Percentiles rank a stretch among this genome's conserved stretches.
phyloP scores from a whole-genome alignment of 2,113 vertebrate genomes.

The Balaeniceps rex region DNA sequence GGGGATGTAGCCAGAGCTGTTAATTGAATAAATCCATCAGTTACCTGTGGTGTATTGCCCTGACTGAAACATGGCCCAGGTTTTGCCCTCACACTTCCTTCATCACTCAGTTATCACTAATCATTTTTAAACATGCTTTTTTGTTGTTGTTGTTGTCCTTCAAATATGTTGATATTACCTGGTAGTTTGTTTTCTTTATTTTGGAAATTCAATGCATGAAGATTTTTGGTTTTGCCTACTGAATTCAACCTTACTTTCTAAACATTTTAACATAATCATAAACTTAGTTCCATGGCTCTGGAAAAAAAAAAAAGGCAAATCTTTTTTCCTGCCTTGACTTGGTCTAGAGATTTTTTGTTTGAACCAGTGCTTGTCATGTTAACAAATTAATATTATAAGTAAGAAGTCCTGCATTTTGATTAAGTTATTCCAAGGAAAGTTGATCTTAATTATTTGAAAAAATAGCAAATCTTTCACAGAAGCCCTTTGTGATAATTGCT shows the following conservation, averaged over 20 bases:
- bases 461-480: not conserved
- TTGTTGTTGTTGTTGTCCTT: not conserved
- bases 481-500: not conserved
- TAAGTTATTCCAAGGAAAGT: not conserved
- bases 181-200: not conserved
- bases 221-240: not conserved
- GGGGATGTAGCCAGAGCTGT: not conserved
- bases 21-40: slow-evolving; percentile 23
- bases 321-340: not conserved
- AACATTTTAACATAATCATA: not conserved
- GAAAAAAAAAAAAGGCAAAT: not conserved
- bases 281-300: not conserved
- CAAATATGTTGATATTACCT: not conserved
- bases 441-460: not conserved
- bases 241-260: not conserved
- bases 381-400: not conserved
- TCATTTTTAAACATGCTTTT: not conserved
- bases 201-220: not conserved
- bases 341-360: not conserved
- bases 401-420: not conserved
- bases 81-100: not conserved
- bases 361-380: not conserved
- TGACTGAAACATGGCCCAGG: not conserved
- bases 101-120: not conserved
- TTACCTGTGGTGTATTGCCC: not conserved